A percentile compares a stretch with the other conserved stretches of the same genome.
These are phyloP conservation scores for Microplitis mediator DNA, from an alignment of 1,140 invertebrate species.

Conservation along the genomic window DNA sequence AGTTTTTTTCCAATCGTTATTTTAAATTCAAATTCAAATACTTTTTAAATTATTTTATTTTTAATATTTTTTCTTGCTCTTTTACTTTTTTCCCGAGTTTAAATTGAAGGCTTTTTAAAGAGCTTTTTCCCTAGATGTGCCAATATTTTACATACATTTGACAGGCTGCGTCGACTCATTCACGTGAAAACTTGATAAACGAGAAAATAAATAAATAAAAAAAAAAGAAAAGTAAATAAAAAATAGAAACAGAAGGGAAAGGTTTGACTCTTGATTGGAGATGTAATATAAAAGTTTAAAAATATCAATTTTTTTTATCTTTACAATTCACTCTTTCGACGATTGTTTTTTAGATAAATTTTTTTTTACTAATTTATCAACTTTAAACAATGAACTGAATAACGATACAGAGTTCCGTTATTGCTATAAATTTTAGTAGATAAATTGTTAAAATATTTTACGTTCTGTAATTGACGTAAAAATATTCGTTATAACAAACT, in stretches of 20 bases:
- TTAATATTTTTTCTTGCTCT: neutral
- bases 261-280: constrained; percentile 2
- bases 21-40: neutral
- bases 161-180: constrained; percentile 21
- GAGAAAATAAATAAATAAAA: constrained; percentile 4
- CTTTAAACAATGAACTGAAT: too few species aligned
- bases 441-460: too few species aligned
- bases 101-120: neutral
- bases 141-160: constrained; percentile 29
- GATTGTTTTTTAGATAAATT: neutral
- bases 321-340: neutral
- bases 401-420: too few species aligned
- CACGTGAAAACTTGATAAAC: constrained; percentile 31
- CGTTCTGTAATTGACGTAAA: too few species aligned
- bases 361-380: neutral
- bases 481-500: too few species aligned
- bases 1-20: constrained; percentile 13
- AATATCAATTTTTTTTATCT: neutral
- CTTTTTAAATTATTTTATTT: neutral
- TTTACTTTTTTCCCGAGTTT: neutral
- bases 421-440: too few species aligned
- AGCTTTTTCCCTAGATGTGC: constrained; percentile 19
- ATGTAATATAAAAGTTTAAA: neutral
- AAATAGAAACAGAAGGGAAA: neutral
- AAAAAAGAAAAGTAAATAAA: neutral